Conservation (phyloP, 2,113 vertebrate species). For the Pelecanoides urinatrix region DNA sequence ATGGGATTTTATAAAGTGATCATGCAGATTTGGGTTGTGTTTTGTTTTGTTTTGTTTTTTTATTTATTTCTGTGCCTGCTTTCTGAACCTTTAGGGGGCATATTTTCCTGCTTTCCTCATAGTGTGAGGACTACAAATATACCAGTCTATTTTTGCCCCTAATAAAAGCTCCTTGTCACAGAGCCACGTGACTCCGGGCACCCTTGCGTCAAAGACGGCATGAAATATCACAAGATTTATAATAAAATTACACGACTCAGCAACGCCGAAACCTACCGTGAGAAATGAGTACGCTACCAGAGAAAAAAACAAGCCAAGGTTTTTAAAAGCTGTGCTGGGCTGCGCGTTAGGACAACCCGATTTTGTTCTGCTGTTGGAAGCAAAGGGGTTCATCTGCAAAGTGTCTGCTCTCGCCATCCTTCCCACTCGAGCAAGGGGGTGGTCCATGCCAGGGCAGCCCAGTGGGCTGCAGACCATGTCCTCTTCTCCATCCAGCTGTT, state of each 20-base stretch:
- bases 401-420: background rate
- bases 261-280: background rate
- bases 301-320: background rate
- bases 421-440: background rate
- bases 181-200: background rate
- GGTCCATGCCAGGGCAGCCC: background rate
- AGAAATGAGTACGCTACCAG: background rate
- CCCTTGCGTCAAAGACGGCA: background rate
- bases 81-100: background rate
- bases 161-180: background rate
- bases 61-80: background rate
- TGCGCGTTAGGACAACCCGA: rapidly evolving
- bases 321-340: background rate
- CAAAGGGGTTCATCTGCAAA: background rate
- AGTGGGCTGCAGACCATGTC: background rate
- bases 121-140: background rate
- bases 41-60: background rate
- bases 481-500: background rate
- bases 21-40: background rate
- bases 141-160: background rate
- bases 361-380: background rate
- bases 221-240: background rate
- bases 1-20: background rate
- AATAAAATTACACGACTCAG: background rate
- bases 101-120: background rate